Evolutionary conservation across 2,797 vertebrate species (phyloP).

Genomic region (Sarcoramphus papa): DNA sequence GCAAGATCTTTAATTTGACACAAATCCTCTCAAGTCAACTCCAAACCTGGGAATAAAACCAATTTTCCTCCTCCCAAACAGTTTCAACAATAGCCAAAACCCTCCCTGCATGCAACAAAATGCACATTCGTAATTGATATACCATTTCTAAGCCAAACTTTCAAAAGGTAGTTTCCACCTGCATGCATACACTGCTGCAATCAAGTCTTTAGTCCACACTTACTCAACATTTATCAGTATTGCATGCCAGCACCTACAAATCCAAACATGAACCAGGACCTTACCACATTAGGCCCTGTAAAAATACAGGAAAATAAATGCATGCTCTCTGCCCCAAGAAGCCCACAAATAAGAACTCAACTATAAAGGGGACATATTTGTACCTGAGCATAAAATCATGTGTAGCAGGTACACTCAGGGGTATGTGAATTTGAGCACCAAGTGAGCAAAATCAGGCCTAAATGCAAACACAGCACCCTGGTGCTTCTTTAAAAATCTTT

Average conservation of each 20-base stretch:
- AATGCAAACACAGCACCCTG: background rate
- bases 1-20: conserved; percentile 26
- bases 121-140: background rate
- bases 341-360: background rate
- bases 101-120: background rate
- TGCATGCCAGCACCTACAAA: background rate
- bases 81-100: background rate
- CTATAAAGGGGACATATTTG: background rate
- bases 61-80: background rate
- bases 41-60: conserved; percentile 20
- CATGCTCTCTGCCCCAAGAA: background rate
- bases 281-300: background rate
- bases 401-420: background rate
- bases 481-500: background rate
- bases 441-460: background rate
- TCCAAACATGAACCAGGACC: background rate
- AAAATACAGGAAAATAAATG: background rate
- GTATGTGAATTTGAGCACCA: background rate
- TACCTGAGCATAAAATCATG: background rate
- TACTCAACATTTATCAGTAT: background rate
- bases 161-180: background rate
- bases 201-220: background rate
- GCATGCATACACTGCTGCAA: background rate
- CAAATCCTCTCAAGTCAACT: conserved; percentile 32
- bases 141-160: background rate